A percentile compares a stretch with the other conserved stretches of the same genome.
These are phyloP conservation scores for Drosophila pachea DNA, from an alignment of 1,140 invertebrate species.

Conservation along the genomic window DNA sequence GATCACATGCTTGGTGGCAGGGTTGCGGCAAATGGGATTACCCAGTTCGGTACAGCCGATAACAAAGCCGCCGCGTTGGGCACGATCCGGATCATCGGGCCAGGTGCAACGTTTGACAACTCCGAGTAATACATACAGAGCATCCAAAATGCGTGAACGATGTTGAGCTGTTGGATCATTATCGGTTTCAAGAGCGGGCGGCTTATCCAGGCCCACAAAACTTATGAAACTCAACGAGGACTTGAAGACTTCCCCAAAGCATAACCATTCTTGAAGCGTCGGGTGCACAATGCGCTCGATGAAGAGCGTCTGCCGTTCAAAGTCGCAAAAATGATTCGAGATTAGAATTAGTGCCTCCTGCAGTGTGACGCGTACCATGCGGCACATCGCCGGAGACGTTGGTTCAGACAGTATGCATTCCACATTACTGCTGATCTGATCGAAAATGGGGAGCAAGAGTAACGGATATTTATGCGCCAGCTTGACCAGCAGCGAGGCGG, in stretches of 20 bases:
- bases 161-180: constrained; percentile 78
- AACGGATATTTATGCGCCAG: constrained; percentile 92
- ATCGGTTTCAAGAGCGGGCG: constrained; percentile 80
- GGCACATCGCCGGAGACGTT: constrained; percentile 82
- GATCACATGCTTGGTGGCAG: constrained; percentile 89
- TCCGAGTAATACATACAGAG: constrained; percentile 87
- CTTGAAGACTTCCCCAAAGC: constrained; percentile 82
- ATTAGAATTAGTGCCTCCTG: constrained; percentile 88
- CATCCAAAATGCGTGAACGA: constrained; percentile 82
- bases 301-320: constrained; percentile 89
- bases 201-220: constrained; percentile 87
- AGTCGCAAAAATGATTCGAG: constrained; percentile 94
- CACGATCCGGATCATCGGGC: constrained; percentile 89
- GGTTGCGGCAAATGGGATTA: constrained; percentile 90
- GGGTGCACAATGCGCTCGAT: constrained; percentile 88
- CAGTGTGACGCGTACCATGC: constrained; percentile 90
- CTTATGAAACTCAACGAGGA: constrained; percentile 85
- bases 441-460: constrained; percentile 91
- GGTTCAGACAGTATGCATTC: constrained; percentile 83
- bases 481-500: constrained; percentile 93
- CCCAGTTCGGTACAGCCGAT: constrained; percentile 86
- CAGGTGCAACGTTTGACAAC: constrained; percentile 91
- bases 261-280: constrained; percentile 82
- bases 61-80: constrained; percentile 89
- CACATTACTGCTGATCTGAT: constrained; percentile 88